Evolutionary conservation across 2,113 vertebrate genomes (phyloP).

Genomic region (Zosterops lateralis): DNA sequence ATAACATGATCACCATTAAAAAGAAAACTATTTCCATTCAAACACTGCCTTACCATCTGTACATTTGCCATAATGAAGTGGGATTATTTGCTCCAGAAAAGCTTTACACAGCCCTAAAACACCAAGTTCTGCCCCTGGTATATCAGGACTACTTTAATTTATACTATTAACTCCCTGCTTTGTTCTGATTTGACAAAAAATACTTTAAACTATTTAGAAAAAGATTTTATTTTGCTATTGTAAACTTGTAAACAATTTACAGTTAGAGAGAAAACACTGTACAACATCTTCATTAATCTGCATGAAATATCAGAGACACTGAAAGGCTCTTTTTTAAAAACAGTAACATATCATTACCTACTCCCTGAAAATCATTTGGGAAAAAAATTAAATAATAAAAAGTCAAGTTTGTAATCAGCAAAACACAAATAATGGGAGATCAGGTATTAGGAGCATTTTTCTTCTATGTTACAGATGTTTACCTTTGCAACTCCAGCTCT

Average conservation of each 20-base stretch:
- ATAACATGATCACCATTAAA: not conserved
- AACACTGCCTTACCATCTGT: not conserved
- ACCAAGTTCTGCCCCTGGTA: not conserved
- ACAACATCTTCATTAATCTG: not conserved
- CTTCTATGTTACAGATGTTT: not conserved
- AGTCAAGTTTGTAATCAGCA: not conserved
- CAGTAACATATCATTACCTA: not conserved
- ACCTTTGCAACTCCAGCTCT: constrained; percentile 95
- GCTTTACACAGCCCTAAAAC: not conserved
- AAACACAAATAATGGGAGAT: not conserved
- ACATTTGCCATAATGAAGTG: fast-evolving
- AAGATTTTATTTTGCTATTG: not conserved
- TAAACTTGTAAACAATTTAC: not conserved
- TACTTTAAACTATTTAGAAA: not conserved
- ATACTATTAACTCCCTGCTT: not conserved
- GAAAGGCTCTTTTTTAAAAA: not conserved
- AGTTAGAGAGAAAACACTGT: not conserved
- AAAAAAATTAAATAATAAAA: not conserved
- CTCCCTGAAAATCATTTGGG: not conserved
- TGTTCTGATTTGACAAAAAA: not conserved
- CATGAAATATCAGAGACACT: not conserved
- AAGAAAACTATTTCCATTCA: not conserved
- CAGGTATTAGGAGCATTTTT: not conserved
- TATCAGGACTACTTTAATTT: not conserved
- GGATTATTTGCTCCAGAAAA: not conserved